Conservation (phyloP, 2,888 invertebrate genomes). For the Minunthozetes semirufus region DNA sequence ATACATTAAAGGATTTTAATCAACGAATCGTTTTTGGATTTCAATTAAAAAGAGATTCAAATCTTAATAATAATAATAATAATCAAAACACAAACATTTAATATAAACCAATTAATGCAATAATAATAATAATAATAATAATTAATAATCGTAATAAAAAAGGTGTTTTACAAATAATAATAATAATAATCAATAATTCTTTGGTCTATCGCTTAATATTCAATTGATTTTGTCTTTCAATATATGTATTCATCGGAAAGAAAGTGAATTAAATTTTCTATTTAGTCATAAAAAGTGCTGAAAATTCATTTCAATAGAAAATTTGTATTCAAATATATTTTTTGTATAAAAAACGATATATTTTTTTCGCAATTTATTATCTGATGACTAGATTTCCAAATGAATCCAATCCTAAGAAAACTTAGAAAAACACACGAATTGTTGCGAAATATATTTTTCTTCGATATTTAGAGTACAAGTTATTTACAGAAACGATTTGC, state of each 20-base stretch:
- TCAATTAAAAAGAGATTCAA: neutral
- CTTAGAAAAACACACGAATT: neutral
- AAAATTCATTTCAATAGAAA: neutral
- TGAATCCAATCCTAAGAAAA: conserved; percentile 8
- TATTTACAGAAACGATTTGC: too few relatives aligned
- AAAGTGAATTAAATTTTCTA: too few relatives aligned
- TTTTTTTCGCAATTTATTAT: neutral
- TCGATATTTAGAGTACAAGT: too few relatives aligned
- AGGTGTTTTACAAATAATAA: neutral
- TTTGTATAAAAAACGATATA: neutral
- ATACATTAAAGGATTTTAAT: too few relatives aligned
- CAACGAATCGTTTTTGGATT: too few relatives aligned
- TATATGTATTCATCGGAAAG: neutral
- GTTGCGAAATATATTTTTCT: neutral
- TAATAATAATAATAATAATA: neutral
- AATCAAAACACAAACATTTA: neutral
- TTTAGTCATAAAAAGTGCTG: neutral
- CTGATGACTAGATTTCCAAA: conserved; percentile 10
- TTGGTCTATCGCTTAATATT: conserved; percentile 13
- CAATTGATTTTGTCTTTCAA: neutral
- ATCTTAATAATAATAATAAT: neutral
- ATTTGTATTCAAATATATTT: neutral
- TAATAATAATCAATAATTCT: neutral
- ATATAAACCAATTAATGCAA: neutral
- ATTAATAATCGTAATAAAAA: neutral